These are phyloP conservation scores for Thera obeliscata DNA, from an alignment of 2,888 invertebrate genomes.

Conservation along the genomic window DNA sequence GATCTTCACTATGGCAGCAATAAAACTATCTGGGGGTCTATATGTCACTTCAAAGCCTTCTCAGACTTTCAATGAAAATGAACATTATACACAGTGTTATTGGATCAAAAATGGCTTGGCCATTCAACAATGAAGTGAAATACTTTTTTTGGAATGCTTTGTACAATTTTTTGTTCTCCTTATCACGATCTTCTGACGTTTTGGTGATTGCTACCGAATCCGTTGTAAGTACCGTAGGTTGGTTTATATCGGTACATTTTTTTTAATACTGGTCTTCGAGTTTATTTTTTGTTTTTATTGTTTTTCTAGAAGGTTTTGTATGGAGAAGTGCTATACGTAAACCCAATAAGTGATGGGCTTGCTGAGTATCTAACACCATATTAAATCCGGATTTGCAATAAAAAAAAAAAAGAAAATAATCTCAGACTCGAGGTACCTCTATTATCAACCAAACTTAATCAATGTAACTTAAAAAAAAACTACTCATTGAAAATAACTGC, in stretches of 20 bases:
- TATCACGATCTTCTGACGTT: not conserved
- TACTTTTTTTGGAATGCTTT: not conserved
- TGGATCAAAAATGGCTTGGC: not conserved
- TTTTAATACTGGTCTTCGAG: too few species aligned
- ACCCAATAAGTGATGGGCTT: too few species aligned
- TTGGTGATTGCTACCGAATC: not conserved
- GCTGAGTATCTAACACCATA: too few species aligned
- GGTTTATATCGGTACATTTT: not conserved
- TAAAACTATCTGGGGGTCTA: not conserved
- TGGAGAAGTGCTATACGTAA: too few species aligned
- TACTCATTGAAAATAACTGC: too few species aligned
- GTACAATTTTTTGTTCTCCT: not conserved
- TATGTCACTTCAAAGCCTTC: not conserved
- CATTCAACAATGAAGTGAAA: not conserved
- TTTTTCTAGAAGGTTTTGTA: too few species aligned
- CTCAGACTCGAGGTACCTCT: too few species aligned
- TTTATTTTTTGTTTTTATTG: too few species aligned
- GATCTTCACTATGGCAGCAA: not conserved
- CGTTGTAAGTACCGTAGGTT: not conserved
- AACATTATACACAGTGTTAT: not conserved
- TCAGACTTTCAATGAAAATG: not conserved
- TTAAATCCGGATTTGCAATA: too few species aligned
- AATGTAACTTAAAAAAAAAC: too few species aligned
- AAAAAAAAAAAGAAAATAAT: too few species aligned
- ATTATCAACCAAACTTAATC: too few species aligned